phyloP scores from a whole-genome alignment of 2,888 invertebrate species.

The Catocala nupta region DNA sequence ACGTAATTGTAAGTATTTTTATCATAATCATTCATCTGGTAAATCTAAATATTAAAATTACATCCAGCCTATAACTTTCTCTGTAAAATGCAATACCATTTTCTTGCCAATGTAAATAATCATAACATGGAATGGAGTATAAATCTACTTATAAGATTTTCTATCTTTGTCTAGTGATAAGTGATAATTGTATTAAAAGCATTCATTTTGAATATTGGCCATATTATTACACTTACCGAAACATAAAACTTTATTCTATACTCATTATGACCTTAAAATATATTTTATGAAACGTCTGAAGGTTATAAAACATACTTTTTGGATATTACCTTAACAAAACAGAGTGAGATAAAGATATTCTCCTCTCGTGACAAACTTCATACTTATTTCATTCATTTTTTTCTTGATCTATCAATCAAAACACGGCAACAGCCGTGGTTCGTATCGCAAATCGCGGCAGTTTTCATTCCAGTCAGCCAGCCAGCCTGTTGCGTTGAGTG shows the following conservation, averaged over 20 bases:
- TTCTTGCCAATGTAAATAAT: constrained; percentile 23
- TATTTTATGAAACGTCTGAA: too few species aligned
- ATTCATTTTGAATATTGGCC: background rate
- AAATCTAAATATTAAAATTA: too few species aligned
- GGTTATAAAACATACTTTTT: too few species aligned
- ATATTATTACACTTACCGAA: background rate
- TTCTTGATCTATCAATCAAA: constrained; percentile 58
- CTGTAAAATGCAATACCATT: constrained; percentile 19
- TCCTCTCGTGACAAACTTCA: constrained; percentile 58
- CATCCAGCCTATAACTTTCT: too few species aligned
- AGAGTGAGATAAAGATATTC: constrained; percentile 43
- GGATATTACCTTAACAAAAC: constrained; percentile 21
- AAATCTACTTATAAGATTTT: constrained; percentile 19
- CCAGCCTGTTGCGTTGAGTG: constrained; percentile 58
- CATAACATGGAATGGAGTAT: constrained; percentile 10
- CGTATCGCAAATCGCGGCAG: constrained; percentile 59
- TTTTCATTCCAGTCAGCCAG: constrained; percentile 61
- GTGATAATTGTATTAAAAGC: constrained; percentile 11
- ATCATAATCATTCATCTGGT: too few species aligned
- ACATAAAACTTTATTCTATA: background rate
- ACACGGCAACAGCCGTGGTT: constrained; percentile 49
- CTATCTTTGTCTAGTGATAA: constrained; percentile 49
- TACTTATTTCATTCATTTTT: constrained; percentile 63
- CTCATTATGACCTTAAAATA: background rate
- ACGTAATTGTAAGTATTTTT: too few species aligned